A percentile compares a stretch with the other conserved stretches of the same genome.
phyloP scores from a whole-genome alignment of 2,888 invertebrate genomes.

The Chymomyza caudatula region DNA sequence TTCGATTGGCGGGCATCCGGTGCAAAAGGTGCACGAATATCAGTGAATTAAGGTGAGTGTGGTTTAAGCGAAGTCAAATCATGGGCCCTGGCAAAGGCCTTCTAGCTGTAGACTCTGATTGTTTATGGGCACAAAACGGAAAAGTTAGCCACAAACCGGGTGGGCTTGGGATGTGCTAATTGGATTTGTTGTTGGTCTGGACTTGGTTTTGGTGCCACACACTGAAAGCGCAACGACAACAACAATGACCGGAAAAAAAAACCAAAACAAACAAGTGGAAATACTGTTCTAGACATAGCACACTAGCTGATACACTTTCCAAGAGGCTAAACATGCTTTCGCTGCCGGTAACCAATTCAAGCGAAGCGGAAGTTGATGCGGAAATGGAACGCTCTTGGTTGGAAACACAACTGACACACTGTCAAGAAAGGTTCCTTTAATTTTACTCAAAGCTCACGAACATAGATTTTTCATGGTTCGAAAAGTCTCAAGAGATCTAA shows the following conservation, averaged over 20 bases:
- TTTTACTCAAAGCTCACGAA: too few species aligned
- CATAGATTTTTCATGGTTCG: too few species aligned
- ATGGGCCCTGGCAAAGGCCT: neutral
- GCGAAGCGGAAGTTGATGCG: too few species aligned
- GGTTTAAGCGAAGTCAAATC: neutral
- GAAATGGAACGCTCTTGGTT: too few species aligned
- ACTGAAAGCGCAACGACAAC: too few species aligned
- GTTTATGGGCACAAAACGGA: neutral
- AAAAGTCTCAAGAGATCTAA: too few species aligned
- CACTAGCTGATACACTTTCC: neutral
- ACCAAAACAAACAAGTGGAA: neutral
- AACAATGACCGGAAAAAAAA: neutral
- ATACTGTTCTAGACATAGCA: neutral
- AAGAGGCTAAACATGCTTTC: neutral
- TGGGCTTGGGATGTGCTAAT: slow-evolving; percentile 35
- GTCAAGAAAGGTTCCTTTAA: too few species aligned
- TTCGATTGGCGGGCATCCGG: slow-evolving; percentile 69
- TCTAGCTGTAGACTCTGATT: neutral
- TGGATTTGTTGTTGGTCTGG: slow-evolving; percentile 40
- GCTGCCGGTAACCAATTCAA: too few species aligned
- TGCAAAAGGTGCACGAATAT: slow-evolving; percentile 69
- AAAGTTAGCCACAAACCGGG: neutral
- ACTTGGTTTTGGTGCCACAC: neutral
- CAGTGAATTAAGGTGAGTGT: slow-evolving; percentile 18
- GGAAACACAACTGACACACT: too few species aligned